phyloP scores from a whole-genome alignment of 2,888 invertebrate genomes.

The Geotrupes spiniger region DNA sequence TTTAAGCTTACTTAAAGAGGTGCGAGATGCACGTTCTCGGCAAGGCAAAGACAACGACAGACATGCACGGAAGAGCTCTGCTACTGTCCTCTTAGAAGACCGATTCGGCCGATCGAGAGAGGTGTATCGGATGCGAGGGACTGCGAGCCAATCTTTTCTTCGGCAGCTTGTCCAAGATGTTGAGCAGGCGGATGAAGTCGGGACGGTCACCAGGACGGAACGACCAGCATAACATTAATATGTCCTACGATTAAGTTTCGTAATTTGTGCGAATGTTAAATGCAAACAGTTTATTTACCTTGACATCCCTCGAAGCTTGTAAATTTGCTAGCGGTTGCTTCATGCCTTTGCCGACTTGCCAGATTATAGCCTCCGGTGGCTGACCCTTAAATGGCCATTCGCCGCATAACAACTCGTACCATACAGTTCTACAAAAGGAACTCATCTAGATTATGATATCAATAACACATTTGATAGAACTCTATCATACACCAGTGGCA shows the following conservation, averaged over 20 bases:
- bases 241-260: constrained; percentile 73
- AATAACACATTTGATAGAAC: no score
- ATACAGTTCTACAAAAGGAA: constrained; percentile 74
- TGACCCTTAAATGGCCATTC: constrained; percentile 95
- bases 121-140: constrained; percentile 96
- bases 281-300: no score
- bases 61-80: neutral
- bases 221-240: constrained; percentile 96
- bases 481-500: no score
- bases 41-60: neutral
- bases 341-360: constrained; percentile 96
- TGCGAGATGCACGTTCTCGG: neutral
- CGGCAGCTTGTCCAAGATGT: constrained; percentile 86
- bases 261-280: no score
- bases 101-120: constrained; percentile 94
- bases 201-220: constrained; percentile 82
- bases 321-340: constrained; percentile 93
- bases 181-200: constrained; percentile 83
- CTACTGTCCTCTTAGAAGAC: constrained; percentile 65
- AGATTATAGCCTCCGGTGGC: constrained; percentile 93
- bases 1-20: constrained; percentile 1
- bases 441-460: no score
- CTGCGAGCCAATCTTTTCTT: constrained; percentile 94
- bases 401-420: constrained; percentile 95
- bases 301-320: constrained; percentile 93